Conservation (phyloP, 2,113 vertebrate genomes). For the Bostrychus sinensis region DNA sequence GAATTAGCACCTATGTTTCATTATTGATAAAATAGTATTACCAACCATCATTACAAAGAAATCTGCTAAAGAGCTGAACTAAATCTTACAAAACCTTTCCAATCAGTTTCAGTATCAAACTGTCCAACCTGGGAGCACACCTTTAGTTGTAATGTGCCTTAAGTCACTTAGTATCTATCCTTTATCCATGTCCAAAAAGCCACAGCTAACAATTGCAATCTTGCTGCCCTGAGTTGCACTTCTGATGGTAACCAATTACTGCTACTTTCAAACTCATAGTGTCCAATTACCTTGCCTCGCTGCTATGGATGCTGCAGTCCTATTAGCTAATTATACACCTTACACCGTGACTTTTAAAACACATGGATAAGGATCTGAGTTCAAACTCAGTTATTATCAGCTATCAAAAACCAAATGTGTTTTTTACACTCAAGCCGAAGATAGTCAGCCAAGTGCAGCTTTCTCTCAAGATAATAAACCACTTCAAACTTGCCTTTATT, state of each 20-base stretch:
- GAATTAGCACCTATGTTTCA: too few species aligned
- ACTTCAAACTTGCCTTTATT: conserved; percentile 29
- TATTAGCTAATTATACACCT: conserved; percentile 46
- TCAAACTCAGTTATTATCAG: conserved; percentile 28
- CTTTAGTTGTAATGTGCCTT: conserved; percentile 33
- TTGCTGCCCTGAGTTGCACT: conserved; percentile 10
- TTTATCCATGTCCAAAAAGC: conserved; percentile 33
- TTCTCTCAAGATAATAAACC: conserved; percentile 15
- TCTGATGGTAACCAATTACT: conserved; percentile 54
- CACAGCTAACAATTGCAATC: conserved; percentile 45
- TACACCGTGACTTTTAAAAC: conserved; percentile 4
- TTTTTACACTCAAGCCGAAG: conserved; percentile 5
- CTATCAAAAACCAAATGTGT: conserved; percentile 27
- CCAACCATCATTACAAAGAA: too few species aligned
- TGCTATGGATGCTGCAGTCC: conserved; percentile 25
- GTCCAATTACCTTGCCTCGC: conserved; percentile 41
- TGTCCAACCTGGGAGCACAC: conserved; percentile 33
- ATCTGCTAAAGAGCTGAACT: too few species aligned
- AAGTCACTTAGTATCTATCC: conserved; percentile 39
- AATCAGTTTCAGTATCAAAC: conserved; percentile 40
- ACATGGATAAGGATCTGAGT: neutral
- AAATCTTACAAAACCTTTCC: conserved; percentile 44
- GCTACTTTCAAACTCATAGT: conserved; percentile 48
- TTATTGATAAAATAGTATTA: too few species aligned
- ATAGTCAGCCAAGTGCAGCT: neutral